phyloP scores from a whole-genome alignment of 2,888 invertebrate genomes.

The Pterostichus niger region DNA sequence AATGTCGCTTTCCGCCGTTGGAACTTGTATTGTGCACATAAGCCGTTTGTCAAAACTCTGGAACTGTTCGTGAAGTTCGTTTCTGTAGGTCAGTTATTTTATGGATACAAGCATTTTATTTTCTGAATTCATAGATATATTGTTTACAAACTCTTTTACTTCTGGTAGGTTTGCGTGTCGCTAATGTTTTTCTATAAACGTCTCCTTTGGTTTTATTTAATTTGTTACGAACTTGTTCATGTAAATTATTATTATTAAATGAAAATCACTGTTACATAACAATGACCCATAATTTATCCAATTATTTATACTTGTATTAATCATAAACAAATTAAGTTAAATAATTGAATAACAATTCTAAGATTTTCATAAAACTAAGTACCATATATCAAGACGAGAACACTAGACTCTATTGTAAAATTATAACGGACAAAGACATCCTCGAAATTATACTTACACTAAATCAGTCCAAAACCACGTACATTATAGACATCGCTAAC shows the following conservation, averaged over 20 bases:
- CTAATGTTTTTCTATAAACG: neutral
- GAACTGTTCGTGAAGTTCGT: neutral
- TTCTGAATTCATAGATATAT: neutral
- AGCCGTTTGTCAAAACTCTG: slow-evolving; percentile 5
- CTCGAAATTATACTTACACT: no score
- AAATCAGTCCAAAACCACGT: no score
- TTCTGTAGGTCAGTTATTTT: slow-evolving; percentile 24
- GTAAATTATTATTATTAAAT: neutral
- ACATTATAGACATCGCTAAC: no score
- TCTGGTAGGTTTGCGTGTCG: slow-evolving; percentile 1
- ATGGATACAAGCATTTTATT: slow-evolving; percentile 8
- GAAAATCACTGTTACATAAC: no score
- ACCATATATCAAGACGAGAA: no score
- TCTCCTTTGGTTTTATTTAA: neutral
- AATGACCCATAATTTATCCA: no score
- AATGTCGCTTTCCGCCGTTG: neutral
- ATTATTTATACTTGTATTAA: no score
- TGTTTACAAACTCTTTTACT: slow-evolving; percentile 10
- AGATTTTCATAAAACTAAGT: no score
- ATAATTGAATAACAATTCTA: no score
- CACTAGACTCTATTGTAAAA: no score
- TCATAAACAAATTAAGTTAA: no score
- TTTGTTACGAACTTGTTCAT: neutral
- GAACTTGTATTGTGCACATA: slow-evolving; percentile 16
- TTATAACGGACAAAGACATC: no score